A percentile compares a stretch with the other conserved stretches of the same genome.
phyloP scores from a whole-genome alignment of 53 echinoderm and acorn worm species.

The Mesocentrotus franciscanus region DNA sequence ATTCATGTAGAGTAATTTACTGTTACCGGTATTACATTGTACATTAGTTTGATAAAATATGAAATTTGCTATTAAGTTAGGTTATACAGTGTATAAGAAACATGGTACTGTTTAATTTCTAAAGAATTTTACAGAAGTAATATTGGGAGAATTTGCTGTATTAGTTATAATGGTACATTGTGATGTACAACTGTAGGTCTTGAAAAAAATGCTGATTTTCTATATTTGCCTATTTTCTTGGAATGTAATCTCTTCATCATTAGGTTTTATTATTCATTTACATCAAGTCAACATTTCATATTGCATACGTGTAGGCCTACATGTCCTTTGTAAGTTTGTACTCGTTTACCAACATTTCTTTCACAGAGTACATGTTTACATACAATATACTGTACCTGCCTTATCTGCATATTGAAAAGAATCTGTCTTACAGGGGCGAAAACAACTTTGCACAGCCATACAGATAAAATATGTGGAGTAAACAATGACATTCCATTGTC shows the following conservation, averaged over 20 bases:
- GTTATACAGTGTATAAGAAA: no score
- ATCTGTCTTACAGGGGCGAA: not conserved
- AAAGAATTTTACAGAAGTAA: not conserved
- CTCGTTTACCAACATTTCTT: not conserved
- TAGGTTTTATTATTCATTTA: not conserved
- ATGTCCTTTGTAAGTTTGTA: not conserved
- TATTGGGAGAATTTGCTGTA: not conserved
- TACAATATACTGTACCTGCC: not conserved
- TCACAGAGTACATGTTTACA: not conserved
- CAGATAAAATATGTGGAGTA: not conserved
- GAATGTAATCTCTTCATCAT: not conserved
- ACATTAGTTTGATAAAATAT: no score
- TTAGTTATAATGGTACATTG: not conserved
- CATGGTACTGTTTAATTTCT: no score
- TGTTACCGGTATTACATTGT: no score
- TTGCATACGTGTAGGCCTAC: not conserved
- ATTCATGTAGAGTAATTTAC: no score
- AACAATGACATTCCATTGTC: conserved; percentile 30
- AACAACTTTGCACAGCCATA: not conserved
- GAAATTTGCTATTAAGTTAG: no score
- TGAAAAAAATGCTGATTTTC: not conserved
- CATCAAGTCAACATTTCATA: not conserved
- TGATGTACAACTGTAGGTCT: not conserved
- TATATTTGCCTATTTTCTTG: not conserved
- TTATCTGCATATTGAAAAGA: not conserved